Evolutionary conservation across 2,888 invertebrate species (phyloP), one percentile per base, ranked within the genome.

Genomic region (Apamea sordens): DNA sequence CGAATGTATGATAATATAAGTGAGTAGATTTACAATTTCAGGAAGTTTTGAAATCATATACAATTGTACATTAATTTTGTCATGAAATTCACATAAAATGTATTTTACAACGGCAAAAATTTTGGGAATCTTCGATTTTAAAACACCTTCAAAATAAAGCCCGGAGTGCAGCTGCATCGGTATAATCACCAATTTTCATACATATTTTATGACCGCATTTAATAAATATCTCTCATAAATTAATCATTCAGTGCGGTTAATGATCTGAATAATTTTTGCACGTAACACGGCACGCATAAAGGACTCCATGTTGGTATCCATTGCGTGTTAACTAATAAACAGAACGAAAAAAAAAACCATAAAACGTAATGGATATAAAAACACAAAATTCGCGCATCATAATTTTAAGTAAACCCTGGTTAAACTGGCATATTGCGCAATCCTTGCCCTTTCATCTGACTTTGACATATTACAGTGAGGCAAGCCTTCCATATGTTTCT

Each of bases 401-500:
- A 81, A 81, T 85, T 81, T 81, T 77, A 79, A 87, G 82, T 81
- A 78, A 79, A 80, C 75, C 79, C 86, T 76, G 85, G 90, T 88
- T 85, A 87, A 89, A 88, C 88, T 89, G 90, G 87, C 86, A 87
- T 89, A 89, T 93, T 91, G 86, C 91, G 86, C 88, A 92, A 91
- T 90, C 83, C 81, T 83, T 93, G 94, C 94, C 94, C 95, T 95
- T 95, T 95, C 89, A 88, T 91, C 90, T 91, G 94, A 89, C 94
- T 94, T 94, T 95, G 95, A 95, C 94, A 94, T 94, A 93, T 93
- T 90, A 91, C 89, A 88, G 86, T 94, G 93, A 92, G 90, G 93
- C 91, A 94, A 94, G 82, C 86, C 86, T 86, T 81, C 76, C 81
- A 89, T 89, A 89, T 86, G 88, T 85, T 89, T 89, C 85, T 89